These are phyloP conservation scores for Drosophila baimaii DNA, from an alignment of 1,140 invertebrate species.

Conservation along the genomic window DNA sequence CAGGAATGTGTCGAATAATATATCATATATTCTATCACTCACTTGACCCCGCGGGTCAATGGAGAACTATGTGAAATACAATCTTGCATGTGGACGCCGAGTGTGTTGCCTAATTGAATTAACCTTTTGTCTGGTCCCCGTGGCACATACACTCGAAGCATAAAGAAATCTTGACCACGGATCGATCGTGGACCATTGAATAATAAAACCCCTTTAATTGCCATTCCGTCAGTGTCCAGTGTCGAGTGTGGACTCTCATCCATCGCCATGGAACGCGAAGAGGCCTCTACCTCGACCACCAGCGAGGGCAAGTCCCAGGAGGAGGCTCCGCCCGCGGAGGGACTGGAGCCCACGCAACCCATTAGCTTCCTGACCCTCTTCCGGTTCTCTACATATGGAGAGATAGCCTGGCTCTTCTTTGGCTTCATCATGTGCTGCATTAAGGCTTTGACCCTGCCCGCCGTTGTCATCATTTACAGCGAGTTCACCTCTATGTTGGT, in stretches of 20 bases:
- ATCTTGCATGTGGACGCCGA: slow-evolving; percentile 48
- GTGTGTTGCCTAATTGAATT: slow-evolving; percentile 74
- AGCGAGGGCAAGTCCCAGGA: slow-evolving; percentile 63
- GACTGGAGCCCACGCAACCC: slow-evolving; percentile 64
- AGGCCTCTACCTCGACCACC: slow-evolving; percentile 59
- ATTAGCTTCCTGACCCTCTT: slow-evolving; percentile 84
- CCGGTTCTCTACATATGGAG: slow-evolving; percentile 87
- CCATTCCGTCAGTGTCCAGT: slow-evolving; percentile 24
- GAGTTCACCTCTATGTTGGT: slow-evolving; percentile 88
- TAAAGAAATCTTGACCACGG: slow-evolving; percentile 43
- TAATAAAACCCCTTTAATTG: slow-evolving; percentile 42
- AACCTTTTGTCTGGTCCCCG: slow-evolving; percentile 67
- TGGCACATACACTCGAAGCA: slow-evolving; percentile 18
- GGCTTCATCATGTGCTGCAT: slow-evolving; percentile 87
- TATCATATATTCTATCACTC: slow-evolving; percentile 49
- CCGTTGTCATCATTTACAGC: slow-evolving; percentile 90
- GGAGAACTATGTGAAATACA: slow-evolving; percentile 44
- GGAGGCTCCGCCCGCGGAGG: slow-evolving; percentile 58
- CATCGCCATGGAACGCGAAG: slow-evolving; percentile 69
- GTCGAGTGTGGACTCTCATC: background rate
- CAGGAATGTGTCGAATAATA: slow-evolving; percentile 41
- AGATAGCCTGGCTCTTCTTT: slow-evolving; percentile 86
- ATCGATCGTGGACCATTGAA: slow-evolving; percentile 54
- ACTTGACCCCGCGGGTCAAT: slow-evolving; percentile 74
- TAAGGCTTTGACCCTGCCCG: slow-evolving; percentile 87